Conservation (phyloP, 2,113 vertebrate species). For the Rhodinocichla rosea region DNA sequence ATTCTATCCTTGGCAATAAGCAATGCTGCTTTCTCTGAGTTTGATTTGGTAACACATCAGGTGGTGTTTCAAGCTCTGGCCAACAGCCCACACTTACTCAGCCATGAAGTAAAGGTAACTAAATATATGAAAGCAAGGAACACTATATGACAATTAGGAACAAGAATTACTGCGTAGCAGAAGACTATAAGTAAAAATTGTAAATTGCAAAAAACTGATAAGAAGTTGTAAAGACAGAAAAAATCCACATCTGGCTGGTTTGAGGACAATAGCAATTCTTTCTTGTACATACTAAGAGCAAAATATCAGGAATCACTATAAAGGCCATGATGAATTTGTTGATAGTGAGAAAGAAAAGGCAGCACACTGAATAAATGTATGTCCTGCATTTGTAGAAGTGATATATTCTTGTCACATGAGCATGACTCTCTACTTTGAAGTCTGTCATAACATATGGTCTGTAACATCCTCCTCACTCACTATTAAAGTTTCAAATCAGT, state of each 20-base stretch:
- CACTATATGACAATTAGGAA: neutral
- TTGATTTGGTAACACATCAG: neutral
- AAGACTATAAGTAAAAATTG: neutral
- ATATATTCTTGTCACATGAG: conserved; percentile 36
- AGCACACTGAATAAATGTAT: neutral
- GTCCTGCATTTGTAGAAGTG: conserved; percentile 22
- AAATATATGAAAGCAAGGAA: neutral
- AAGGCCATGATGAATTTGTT: conserved; percentile 9
- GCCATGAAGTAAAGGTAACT: neutral
- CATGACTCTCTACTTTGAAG: conserved; percentile 40
- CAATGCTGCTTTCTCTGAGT: neutral
- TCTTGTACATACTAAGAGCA: neutral
- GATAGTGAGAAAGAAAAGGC: conserved; percentile 13
- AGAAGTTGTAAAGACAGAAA: neutral
- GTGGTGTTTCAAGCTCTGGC: neutral
- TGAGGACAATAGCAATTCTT: neutral
- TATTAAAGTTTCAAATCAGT: neutral
- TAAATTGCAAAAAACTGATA: neutral
- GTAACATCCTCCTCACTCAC: conserved; percentile 16
- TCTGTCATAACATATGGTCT: conserved; percentile 35
- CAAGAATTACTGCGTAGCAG: neutral
- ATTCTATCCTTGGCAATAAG: neutral
- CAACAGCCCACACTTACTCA: neutral
- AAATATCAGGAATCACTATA: neutral
- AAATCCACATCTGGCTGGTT: neutral